Conservation (phyloP, 2,888 invertebrate species). For the Gymnoscelis rufifasciata region DNA sequence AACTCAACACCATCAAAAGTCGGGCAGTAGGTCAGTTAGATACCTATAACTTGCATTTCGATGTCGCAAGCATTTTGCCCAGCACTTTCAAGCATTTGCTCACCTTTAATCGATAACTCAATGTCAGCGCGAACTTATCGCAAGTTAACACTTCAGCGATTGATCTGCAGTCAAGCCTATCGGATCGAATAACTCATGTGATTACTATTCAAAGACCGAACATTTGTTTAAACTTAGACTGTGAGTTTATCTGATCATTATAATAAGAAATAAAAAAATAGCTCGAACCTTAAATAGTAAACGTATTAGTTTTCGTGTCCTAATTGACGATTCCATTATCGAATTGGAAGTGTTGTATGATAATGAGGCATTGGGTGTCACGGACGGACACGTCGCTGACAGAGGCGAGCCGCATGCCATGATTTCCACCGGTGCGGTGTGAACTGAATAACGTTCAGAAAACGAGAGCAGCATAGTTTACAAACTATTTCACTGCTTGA, state of each 20-base stretch:
- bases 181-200: conserved; percentile 6
- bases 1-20: conserved; percentile 39
- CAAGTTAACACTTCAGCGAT: conserved; percentile 9
- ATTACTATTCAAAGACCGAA: neutral
- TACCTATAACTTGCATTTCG: conserved; percentile 37
- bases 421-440: conserved; percentile 9
- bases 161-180: conserved; percentile 7
- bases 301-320: conserved; percentile 37
- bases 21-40: conserved; percentile 43
- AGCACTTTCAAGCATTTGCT: conserved; percentile 22
- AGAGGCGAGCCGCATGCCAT: neutral
- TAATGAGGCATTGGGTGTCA: conserved; percentile 42
- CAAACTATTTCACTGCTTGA: conserved; percentile 12
- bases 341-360: conserved; percentile 40
- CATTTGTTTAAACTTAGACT: conserved; percentile 1
- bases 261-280: conserved; percentile 9
- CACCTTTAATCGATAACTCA: conserved; percentile 17
- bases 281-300: conserved; percentile 18
- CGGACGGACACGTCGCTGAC: conserved; percentile 29
- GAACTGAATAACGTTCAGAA: conserved; percentile 22
- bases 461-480: conserved; percentile 23
- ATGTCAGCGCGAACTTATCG: conserved; percentile 16
- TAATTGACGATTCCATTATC: conserved; percentile 38
- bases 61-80: conserved; percentile 43
- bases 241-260: too few relatives aligned